These are phyloP conservation scores for Podarcis raffonei DNA, from an alignment of 2,113 vertebrate genomes.

Conservation along the genomic window DNA sequence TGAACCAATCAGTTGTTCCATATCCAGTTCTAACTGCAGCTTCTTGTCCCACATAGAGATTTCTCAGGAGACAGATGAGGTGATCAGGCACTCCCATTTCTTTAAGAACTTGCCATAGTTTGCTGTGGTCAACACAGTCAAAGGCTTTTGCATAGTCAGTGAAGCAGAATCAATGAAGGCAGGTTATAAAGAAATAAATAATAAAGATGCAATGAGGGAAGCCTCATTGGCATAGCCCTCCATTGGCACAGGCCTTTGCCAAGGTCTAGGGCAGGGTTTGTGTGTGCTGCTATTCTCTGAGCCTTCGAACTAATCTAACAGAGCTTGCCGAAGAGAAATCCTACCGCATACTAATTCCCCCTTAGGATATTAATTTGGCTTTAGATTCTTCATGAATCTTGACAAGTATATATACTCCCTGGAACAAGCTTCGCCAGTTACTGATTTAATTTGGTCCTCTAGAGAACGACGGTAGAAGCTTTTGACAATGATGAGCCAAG, in stretches of 20 bases:
- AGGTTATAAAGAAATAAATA: too few species aligned
- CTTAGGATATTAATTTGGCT: conserved; percentile 45
- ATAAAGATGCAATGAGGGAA: too few species aligned
- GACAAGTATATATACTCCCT: conserved; percentile 48
- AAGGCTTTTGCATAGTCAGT: too few species aligned
- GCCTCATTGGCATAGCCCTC: not conserved
- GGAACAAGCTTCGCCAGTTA: conserved; percentile 44
- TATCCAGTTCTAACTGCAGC: too few species aligned
- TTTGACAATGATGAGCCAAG: conserved; percentile 34
- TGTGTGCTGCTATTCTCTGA: conserved; percentile 26
- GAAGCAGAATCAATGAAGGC: too few species aligned
- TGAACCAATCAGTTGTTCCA: too few species aligned
- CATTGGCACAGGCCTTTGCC: conserved; percentile 35
- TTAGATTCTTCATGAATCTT: conserved; percentile 44
- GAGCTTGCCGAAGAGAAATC: conserved; percentile 14
- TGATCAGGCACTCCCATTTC: too few species aligned
- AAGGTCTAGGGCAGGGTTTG: not conserved
- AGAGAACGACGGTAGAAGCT: conserved; percentile 27
- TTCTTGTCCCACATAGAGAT: too few species aligned
- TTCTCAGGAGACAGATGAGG: too few species aligned
- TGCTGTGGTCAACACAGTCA: too few species aligned
- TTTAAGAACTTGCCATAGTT: too few species aligned
- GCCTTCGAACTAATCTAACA: not conserved
- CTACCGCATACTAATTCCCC: conserved; percentile 47
- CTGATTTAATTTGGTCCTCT: conserved; percentile 63